These are phyloP conservation scores for Timema podura DNA, from an alignment of 2,888 invertebrate species.

Conservation along the genomic window DNA sequence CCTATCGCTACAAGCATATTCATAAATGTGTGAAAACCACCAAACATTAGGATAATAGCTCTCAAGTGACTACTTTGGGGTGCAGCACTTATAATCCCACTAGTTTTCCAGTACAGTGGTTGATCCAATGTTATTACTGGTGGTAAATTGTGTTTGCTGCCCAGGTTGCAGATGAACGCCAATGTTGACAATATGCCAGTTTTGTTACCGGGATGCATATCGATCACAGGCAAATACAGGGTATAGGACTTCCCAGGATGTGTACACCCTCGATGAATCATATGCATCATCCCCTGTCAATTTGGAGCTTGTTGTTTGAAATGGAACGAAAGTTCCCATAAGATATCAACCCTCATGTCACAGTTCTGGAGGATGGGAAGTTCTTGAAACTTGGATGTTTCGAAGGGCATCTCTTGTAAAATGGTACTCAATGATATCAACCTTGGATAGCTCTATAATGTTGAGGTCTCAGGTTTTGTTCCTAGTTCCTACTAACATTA, in stretches of 20 bases:
- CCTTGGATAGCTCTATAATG: background rate
- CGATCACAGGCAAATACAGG: background rate
- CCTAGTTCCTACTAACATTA: background rate
- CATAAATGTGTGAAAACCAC: background rate
- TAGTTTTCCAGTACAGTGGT: background rate
- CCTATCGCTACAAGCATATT: background rate
- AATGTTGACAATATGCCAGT: slow-evolving; percentile 8
- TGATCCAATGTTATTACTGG: background rate
- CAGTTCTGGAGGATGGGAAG: background rate
- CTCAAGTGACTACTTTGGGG: background rate
- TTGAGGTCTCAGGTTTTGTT: background rate
- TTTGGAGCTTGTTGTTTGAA: background rate
- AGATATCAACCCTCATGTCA: background rate
- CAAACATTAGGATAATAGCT: background rate
- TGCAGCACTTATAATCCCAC: background rate
- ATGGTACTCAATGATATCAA: background rate
- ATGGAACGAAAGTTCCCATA: background rate
- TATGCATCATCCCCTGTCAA: background rate
- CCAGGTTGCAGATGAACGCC: background rate
- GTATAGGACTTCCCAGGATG: slow-evolving; percentile 2
- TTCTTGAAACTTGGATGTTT: background rate
- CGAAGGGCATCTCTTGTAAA: background rate
- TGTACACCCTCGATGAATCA: background rate
- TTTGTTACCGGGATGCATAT: background rate
- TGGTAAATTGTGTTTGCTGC: slow-evolving; percentile 1